Evolutionary conservation across 2,888 invertebrate species (phyloP), one percentile per base, ranked within the genome.

Genomic region (Leptopilina drosophilae): DNA sequence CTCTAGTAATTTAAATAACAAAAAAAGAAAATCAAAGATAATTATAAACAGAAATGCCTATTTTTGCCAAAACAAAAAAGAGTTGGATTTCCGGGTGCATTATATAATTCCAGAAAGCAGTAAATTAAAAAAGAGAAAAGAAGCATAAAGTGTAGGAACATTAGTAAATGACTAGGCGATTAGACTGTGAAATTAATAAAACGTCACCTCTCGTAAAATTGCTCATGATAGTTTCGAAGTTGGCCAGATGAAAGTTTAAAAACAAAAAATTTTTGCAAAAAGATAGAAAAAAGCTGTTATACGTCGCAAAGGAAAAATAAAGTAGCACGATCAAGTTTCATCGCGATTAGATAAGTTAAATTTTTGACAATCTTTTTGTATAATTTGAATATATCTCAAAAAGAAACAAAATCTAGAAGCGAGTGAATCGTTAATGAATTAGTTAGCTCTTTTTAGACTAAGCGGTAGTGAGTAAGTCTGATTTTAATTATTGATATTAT

Each of bases 351-450:
- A 78, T 80, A 82, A 56, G 76, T 82, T 88, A 84, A 84, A 84
- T 87, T 87, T 86, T 88, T 86, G 90, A 90, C 89, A 88, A 89
- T 90, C 89, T 90, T 89, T 89, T 90, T 89, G 85, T 89, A 89
- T 87, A 79, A 84, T 86, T 87, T 87, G 79, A 84, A 84, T 82
- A 85, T 80, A 85, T 83, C 79, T 81, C 85, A 82, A 78, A 46
- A 64, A 15, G 33, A 59, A 46, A 64, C 8, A 49, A 49, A 49
- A 49, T 49, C 49, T 49, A 46, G 9, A 66, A 56, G 53, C 56
- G 33, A n/a, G 12, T 8, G 53, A 56, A 33, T 73, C 73, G 56
- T 73, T 73, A 20, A 15, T 64, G 42, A 62, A 20, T n/a, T 15
- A 20, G 42, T 33, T 62, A 64, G 49, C 62, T 46, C 33, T 62